Conservation (phyloP, 2,888 invertebrate species). For the Gastracanthus pulcherrimus region DNA sequence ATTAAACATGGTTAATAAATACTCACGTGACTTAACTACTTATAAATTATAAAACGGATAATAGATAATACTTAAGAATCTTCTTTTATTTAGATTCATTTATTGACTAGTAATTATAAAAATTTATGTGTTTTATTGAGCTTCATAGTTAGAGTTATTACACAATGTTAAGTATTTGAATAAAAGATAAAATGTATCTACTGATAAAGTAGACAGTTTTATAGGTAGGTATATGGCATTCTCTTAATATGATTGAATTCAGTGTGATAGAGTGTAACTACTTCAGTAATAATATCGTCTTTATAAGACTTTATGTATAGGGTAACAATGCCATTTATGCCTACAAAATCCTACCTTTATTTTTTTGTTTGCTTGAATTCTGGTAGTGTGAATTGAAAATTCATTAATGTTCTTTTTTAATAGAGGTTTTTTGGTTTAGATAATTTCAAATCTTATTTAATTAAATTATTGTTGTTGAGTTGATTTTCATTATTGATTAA, state of each 20-base stretch:
- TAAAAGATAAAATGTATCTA: background rate
- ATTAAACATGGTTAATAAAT: too few species aligned
- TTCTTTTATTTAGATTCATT: too few species aligned
- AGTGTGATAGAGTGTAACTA: background rate
- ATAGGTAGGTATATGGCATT: background rate
- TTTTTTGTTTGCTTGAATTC: background rate
- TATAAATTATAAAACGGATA: too few species aligned
- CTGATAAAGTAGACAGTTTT: background rate
- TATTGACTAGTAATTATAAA: too few species aligned
- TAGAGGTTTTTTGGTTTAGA: slow-evolving; percentile 11
- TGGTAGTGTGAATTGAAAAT: background rate
- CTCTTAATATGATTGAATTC: background rate
- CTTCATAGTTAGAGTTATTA: background rate
- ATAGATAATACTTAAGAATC: too few species aligned
- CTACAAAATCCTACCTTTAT: background rate
- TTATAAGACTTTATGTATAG: background rate
- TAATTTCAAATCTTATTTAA: slow-evolving; percentile 14
- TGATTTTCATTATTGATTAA: background rate
- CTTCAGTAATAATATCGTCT: background rate
- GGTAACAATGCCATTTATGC: background rate
- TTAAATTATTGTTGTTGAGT: slow-evolving; percentile 22
- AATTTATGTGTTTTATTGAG: too few species aligned
- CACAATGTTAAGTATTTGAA: background rate
- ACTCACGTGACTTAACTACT: too few species aligned
- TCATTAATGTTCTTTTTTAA: background rate